Conservation (phyloP, 2,888 invertebrate species). For the Trissolcus japonicus region DNA sequence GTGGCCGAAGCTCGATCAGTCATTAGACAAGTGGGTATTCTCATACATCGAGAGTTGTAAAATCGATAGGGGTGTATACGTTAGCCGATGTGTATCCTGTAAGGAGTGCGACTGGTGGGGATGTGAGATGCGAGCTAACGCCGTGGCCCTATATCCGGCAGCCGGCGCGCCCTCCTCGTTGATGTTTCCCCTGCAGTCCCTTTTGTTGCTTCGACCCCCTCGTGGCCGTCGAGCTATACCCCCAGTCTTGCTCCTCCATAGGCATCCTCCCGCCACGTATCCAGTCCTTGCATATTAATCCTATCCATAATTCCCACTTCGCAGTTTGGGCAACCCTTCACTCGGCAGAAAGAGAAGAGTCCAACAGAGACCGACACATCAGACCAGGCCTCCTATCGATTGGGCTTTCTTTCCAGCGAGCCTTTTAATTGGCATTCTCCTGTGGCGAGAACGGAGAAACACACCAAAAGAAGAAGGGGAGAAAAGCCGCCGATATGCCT, state of each 20-base stretch:
- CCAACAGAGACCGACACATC: conserved; percentile 57
- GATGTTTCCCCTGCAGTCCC: conserved; percentile 74
- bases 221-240: conserved; percentile 62
- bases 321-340: conserved; percentile 76
- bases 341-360: conserved; percentile 66
- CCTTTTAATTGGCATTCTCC: conserved; percentile 76
- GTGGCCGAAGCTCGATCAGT: conserved; percentile 75
- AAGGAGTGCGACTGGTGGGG: conserved; percentile 69
- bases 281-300: conserved; percentile 77
- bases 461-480: conserved; percentile 60
- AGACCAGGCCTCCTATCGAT: conserved; percentile 63
- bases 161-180: conserved; percentile 60
- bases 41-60: conserved; percentile 76
- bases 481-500: conserved; percentile 49
- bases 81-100: conserved; percentile 73
- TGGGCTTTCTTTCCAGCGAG: conserved; percentile 72
- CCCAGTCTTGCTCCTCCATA: conserved; percentile 62
- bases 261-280: conserved; percentile 72
- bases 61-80: conserved; percentile 76
- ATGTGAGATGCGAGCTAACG: conserved; percentile 69
- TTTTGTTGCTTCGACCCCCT: conserved; percentile 73
- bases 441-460: conserved; percentile 70
- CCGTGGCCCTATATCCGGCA: conserved; percentile 61
- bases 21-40: conserved; percentile 77
- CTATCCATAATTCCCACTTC: conserved; percentile 77